Evolutionary conservation across 2,888 invertebrate species (phyloP).

Genomic region (Autographa pulchrina): DNA sequence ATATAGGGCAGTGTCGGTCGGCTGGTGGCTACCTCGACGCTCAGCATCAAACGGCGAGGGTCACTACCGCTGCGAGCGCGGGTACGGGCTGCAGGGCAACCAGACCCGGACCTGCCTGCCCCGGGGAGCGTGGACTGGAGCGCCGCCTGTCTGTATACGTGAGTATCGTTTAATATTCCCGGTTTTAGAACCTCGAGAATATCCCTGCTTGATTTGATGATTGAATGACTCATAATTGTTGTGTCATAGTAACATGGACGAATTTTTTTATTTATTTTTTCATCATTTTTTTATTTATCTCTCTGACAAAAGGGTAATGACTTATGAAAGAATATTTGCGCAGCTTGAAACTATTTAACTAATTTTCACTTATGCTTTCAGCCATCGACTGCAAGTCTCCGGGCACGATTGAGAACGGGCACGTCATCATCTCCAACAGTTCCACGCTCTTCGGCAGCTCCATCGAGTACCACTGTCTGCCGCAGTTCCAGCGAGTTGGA

Average conservation of each 20-base stretch:
- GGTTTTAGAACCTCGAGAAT: not conserved
- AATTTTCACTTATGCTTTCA: constrained; percentile 74
- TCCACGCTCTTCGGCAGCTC: constrained; percentile 95
- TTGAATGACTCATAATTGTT: no score
- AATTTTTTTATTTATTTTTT: no score
- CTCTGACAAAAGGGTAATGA: no score
- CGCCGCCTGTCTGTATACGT: constrained; percentile 94
- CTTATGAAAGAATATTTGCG: no score
- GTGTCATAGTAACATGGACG: no score
- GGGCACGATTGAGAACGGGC: constrained; percentile 94
- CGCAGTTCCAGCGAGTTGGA: constrained; percentile 94
- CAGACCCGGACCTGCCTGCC: constrained; percentile 93
- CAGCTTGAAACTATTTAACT: not conserved
- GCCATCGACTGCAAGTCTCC: constrained; percentile 96
- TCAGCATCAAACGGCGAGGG: constrained; percentile 94
- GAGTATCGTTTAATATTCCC: constrained; percentile 69
- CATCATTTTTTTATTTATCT: no score
- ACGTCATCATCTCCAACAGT: constrained; percentile 95
- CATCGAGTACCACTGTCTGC: constrained; percentile 96
- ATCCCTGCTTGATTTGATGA: no score
- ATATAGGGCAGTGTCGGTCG: constrained; percentile 88
- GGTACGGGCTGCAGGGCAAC: constrained; percentile 94
- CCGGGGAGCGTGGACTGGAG: constrained; percentile 95
- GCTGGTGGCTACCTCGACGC: constrained; percentile 90
- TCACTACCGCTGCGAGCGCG: constrained; percentile 95